Base-by-base conservation (phyloP, 2,888 invertebrate genomes). In the Drosophila limbata region DNA sequence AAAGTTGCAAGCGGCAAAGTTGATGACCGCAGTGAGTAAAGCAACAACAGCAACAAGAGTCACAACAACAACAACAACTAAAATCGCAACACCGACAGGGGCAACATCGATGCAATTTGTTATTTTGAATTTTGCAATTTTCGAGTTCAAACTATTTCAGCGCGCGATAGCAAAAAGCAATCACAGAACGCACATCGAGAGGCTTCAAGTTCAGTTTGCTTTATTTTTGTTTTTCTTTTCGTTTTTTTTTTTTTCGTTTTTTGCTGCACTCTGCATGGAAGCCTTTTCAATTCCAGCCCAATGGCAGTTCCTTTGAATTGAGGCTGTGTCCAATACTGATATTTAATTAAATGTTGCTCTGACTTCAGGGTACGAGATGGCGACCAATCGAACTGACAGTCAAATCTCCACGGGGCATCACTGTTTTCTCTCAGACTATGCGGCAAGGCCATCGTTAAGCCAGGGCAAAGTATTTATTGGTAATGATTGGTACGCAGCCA, bases 111-210 rank as follows among this genome's bases (percentile, higher is more conserved):
- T 75, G 82, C 88, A 84, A 84, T 84, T 84, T 84, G 88, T 84
- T 84, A 87, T 84, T 84, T 87, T 87, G 85, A 82, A 84, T 87
- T 84, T 80, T 73, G 80, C 84, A 79, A 84, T 87, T 87, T 87
- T 73, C 69, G 69, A 82, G 59, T 62, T 75, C 60, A 57, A 84
- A 82, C 84, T 76, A 82, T 84, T 84, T 81, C 66, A 68, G 73
- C 42, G 45, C 50, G 61, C 50, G 31, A 62, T 31, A 55, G 57
- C 64, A 66, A 78, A 78, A 73, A 69, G 74, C 75, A 75, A 83
- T 84, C 79, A 68, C 72, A 73, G 63, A 68, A 64, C 67, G 63
- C 64, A 55, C 52, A 59, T 25, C 56, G 50, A 77, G 69, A 69
- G 71, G 42, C 53, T 53, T 40, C 53, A 56, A 44, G 55, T 56